These are phyloP conservation scores for Caerostris darwini DNA, from an alignment of 1,140 invertebrate genomes.

Conservation along the genomic window DNA sequence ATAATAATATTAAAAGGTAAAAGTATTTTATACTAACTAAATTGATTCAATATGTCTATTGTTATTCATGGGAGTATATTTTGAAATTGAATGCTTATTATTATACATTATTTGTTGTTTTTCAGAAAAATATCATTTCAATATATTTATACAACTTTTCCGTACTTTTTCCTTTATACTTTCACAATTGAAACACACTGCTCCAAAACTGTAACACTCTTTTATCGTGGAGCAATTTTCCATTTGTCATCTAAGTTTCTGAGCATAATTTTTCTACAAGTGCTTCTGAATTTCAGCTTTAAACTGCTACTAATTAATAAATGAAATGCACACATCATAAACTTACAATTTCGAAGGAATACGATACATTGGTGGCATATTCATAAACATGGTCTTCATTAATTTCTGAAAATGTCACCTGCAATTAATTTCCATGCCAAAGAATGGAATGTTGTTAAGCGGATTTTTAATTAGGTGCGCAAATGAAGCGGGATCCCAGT, in stretches of 20 bases:
- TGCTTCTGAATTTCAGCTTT: neutral
- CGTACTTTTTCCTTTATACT: too few species aligned
- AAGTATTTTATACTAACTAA: too few species aligned
- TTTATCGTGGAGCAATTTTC: neutral
- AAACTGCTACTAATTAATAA: slow-evolving; percentile 12
- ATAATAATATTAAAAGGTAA: too few species aligned
- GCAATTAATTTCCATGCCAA: slow-evolving; percentile 15
- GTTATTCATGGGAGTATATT: too few species aligned
- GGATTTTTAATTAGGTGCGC: slow-evolving; percentile 49
- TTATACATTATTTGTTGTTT: too few species aligned
- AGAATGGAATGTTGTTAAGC: slow-evolving; percentile 53
- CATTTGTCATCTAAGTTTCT: neutral
- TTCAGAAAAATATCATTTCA: too few species aligned
- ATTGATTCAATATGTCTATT: too few species aligned
- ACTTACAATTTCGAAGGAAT: neutral
- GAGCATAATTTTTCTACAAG: neutral
- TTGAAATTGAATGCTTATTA: too few species aligned
- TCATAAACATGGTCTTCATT: slow-evolving; percentile 36
- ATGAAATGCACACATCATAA: slow-evolving; percentile 7
- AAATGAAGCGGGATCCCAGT: neutral
- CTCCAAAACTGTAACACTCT: neutral
- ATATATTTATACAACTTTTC: too few species aligned
- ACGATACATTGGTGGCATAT: neutral
- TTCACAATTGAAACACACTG: too few species aligned
- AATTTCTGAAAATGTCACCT: slow-evolving; percentile 39